Base-by-base conservation (phyloP, 2,797 vertebrate genomes). In the Cynopterus sphinx region DNA sequence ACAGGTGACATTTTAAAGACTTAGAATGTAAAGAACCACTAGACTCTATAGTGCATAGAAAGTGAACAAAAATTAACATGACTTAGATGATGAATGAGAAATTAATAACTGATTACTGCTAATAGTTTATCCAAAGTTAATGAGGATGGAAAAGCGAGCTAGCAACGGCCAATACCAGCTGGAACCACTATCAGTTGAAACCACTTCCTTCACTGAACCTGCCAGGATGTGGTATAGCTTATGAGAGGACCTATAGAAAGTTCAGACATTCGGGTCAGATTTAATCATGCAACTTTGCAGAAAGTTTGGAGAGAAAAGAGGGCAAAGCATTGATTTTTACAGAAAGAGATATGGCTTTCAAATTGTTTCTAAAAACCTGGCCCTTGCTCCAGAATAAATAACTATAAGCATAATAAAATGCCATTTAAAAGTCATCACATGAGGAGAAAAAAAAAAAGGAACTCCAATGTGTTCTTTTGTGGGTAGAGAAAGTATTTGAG, bases 301-400 rank as follows among this genome's bases (percentile, higher is more conserved):
- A 16, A 90, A 90, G 9, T 68, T 84, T 82, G 24, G 28, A 81
- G 11, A 88, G 19, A 68, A 86, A 70, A 36, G 5, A 59, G 5
- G 87, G 28, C 9, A 90, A 82, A 91, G 3, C 31, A 31, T 91
- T 87, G 43, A 73, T 92, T 95, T 88, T 88, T 82, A 87, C 13
- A 12, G 33, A 68, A 94, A 86, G 11, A 79, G 22, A 89, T 31
- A 63, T 46, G 13, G 16, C 36, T 93, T 96, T 93, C 84, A 95
- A 97, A 94, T 49, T 83, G 63, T 21, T 63, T 46, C 39, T 85
- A 75, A 93, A 85, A 95, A 43, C 17, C 71, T 85, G 33, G 59
- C 51, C 87, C 31, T 22, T 95, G 9, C 46, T 90, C 65, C 81
- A n/a, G 33, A 82, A 94, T 94, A 88, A 85, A 95, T 93, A 95